phyloP scores from a whole-genome alignment of 1,140 invertebrate species.

The Hypsibius dujardini region DNA sequence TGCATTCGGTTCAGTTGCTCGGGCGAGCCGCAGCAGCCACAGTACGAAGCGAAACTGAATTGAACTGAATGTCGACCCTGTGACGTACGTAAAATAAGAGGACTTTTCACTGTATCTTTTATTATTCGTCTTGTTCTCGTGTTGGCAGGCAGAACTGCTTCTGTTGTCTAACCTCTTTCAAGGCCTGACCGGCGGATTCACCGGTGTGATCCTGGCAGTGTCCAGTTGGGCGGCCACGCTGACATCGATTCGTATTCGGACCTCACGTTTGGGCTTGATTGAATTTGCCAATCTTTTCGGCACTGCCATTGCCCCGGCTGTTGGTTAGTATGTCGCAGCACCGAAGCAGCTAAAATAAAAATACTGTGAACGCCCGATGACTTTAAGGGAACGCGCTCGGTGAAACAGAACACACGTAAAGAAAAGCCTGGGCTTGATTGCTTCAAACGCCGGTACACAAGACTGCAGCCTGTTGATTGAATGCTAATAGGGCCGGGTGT shows the following conservation, averaged over 20 bases:
- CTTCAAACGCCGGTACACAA: background rate
- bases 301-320: background rate
- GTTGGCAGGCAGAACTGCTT: background rate
- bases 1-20: too few relatives aligned
- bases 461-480: background rate
- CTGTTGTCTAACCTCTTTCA: conserved; percentile 6
- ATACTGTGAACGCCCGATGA: background rate
- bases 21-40: too few relatives aligned
- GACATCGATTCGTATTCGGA: background rate
- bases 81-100: background rate
- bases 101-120: background rate
- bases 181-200: background rate
- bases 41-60: background rate
- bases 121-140: background rate
- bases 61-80: background rate
- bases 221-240: background rate
- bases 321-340: background rate
- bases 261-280: background rate
- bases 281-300: conserved; percentile 5
- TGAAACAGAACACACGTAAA: too few relatives aligned
- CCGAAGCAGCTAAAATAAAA: background rate
- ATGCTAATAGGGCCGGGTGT: background rate
- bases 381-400: too few relatives aligned
- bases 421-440: background rate
- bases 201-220: background rate